Conservation (phyloP, 2,797 vertebrate genomes). For the Synanceia verrucosa region DNA sequence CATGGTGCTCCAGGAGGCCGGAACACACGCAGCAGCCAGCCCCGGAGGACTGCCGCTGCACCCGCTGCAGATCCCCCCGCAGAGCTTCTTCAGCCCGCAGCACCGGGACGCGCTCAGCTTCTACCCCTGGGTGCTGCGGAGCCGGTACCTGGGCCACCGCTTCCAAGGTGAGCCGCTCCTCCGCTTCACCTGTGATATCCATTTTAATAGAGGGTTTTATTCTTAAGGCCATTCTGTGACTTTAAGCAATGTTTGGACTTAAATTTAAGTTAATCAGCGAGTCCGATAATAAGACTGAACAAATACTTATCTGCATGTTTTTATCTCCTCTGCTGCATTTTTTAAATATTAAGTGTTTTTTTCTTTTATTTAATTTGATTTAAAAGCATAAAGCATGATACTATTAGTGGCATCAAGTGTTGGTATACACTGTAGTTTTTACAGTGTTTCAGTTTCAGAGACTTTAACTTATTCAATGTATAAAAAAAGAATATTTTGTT, state of each 20-base stretch:
- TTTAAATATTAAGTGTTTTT: not conserved
- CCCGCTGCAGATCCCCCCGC: conserved; percentile 80
- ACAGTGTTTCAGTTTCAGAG: not conserved
- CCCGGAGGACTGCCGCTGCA: conserved; percentile 77
- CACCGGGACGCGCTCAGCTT: conserved; percentile 84
- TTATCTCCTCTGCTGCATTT: not conserved
- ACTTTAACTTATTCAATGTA: no score
- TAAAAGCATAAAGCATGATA: not conserved
- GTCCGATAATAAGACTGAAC: no score
- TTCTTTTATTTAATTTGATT: not conserved
- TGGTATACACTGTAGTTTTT: not conserved
- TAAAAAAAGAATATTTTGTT: no score
- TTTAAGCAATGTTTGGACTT: no score
- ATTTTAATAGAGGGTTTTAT: no score
- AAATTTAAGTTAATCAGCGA: no score
- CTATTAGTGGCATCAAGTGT: not conserved
- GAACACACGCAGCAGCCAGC: conserved; percentile 75
- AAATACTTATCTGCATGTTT: no score
- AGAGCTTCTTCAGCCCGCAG: conserved; percentile 83
- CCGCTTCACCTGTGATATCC: no score
- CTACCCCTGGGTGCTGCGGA: conserved; percentile 86
- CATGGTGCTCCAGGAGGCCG: conserved; percentile 80
- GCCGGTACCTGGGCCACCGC: conserved; percentile 83
- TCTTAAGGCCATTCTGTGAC: no score
- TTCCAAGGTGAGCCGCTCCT: conserved; percentile 75